Evolutionary conservation across 2,113 vertebrate genomes (phyloP).

Genomic region (Enhydra lutris): DNA sequence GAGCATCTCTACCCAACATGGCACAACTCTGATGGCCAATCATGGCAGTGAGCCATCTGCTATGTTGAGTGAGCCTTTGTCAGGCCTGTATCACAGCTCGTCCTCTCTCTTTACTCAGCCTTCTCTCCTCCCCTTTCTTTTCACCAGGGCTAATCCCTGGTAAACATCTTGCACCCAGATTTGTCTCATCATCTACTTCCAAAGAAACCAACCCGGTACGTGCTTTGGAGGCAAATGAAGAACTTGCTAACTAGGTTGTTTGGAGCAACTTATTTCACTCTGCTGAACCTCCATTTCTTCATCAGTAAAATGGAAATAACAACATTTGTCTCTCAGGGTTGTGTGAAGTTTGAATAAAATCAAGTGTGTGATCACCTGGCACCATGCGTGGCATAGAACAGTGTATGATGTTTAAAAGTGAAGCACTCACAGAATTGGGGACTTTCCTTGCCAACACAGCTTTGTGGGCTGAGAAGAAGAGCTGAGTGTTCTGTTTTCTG

Average conservation of each 20-base stretch:
- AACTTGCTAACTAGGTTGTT: not conserved
- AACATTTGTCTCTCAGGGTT: not conserved
- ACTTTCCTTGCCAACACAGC: not conserved
- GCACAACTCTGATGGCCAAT: not conserved
- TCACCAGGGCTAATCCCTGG: not conserved
- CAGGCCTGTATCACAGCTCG: not conserved
- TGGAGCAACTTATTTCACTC: not conserved
- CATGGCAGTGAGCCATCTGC: not conserved
- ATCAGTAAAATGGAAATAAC: not conserved
- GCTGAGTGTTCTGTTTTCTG: not conserved
- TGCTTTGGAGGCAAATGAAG: not conserved
- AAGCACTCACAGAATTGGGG: not conserved
- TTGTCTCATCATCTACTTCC: not conserved
- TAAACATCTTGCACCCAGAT: not conserved
- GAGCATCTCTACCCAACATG: not conserved
- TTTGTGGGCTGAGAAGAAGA: not conserved
- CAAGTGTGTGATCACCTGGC: not conserved
- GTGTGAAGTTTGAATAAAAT: not conserved
- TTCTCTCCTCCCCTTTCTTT: not conserved
- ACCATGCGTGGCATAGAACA: not conserved
- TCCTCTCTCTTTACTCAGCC: not conserved
- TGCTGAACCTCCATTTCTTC: not conserved
- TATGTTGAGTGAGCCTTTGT: not conserved
- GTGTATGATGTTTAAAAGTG: not conserved
- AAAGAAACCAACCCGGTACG: not conserved